Evolutionary conservation across 2,113 vertebrate genomes (phyloP).

Genomic region (Dinomys branickii): DNA sequence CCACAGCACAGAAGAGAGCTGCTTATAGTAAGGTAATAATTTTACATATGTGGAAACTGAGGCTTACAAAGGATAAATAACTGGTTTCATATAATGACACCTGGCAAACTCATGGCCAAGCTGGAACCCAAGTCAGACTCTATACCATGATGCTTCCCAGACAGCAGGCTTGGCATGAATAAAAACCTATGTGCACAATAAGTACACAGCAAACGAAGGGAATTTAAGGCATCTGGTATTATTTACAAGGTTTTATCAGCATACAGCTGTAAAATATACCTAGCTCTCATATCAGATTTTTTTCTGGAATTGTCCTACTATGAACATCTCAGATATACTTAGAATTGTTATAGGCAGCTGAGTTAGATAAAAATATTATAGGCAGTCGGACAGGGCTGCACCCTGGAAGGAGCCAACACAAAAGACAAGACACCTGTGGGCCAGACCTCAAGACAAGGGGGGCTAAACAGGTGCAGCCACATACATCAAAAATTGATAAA

Average conservation of each 20-base stretch:
- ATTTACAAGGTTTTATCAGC: not conserved
- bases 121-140: not conserved
- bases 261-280: not conserved
- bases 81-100: not conserved
- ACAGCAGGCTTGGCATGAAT: not conserved
- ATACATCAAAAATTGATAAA: too few species aligned
- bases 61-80: not conserved
- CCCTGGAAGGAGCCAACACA: too few species aligned
- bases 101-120: not conserved
- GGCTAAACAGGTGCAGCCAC: too few species aligned
- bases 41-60: constrained; percentile 20
- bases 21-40: not conserved
- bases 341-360: too few species aligned
- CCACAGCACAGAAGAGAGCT: too few species aligned
- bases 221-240: not conserved
- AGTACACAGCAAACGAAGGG: not conserved
- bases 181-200: not conserved
- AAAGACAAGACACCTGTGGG: too few species aligned
- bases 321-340: not conserved
- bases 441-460: too few species aligned
- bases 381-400: too few species aligned
- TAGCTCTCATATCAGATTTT: not conserved
- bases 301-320: not conserved
- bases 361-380: too few species aligned
- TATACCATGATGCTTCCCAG: not conserved